Evolutionary conservation across 2,797 vertebrate species (phyloP).

Genomic region (Pipistrellus nathusii): DNA sequence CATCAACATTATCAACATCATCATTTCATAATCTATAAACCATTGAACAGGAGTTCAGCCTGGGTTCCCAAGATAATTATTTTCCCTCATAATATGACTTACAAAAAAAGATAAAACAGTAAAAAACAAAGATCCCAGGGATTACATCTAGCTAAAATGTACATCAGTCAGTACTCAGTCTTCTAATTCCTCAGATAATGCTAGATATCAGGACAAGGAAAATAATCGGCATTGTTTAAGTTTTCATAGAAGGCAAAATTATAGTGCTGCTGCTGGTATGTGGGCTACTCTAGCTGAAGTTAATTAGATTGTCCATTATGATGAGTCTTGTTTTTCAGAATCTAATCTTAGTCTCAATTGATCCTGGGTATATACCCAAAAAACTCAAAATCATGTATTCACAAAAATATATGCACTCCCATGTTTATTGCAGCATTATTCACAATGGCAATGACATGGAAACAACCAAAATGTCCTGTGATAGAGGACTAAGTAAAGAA

Average conservation of each 20-base stretch:
- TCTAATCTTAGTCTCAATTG: slow-evolving; percentile 8
- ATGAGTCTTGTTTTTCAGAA: slow-evolving; percentile 75
- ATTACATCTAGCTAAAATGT: slow-evolving; percentile 50
- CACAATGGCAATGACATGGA: too few relatives aligned
- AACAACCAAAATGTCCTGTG: too few relatives aligned
- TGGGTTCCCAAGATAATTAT: slow-evolving; percentile 65
- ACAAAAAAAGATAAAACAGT: slow-evolving; percentile 53
- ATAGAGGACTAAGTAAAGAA: too few relatives aligned
- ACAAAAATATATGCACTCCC: too few relatives aligned
- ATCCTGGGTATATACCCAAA: too few relatives aligned
- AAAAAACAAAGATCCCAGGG: slow-evolving; percentile 64
- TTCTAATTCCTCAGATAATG: slow-evolving; percentile 63
- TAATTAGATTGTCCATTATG: slow-evolving; percentile 78
- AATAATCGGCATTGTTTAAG: slow-evolving; percentile 73
- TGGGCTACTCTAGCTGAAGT: slow-evolving; percentile 48
- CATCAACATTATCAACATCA: slow-evolving; percentile 63
- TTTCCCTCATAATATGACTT: slow-evolving; percentile 32
- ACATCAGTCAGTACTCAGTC: slow-evolving; percentile 37
- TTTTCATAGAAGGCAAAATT: slow-evolving; percentile 68
- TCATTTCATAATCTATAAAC: slow-evolving; percentile 61
- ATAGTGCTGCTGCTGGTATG: slow-evolving; percentile 42
- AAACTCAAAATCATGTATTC: too few relatives aligned
- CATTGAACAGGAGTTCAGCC: slow-evolving; percentile 45
- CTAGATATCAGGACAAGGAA: slow-evolving; percentile 65
- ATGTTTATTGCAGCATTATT: too few relatives aligned